Percentiles rank a stretch among this genome's conserved stretches.
phyloP scores from a whole-genome alignment of 1,140 invertebrate species.

The Diachasmimorpha longicaudata region DNA sequence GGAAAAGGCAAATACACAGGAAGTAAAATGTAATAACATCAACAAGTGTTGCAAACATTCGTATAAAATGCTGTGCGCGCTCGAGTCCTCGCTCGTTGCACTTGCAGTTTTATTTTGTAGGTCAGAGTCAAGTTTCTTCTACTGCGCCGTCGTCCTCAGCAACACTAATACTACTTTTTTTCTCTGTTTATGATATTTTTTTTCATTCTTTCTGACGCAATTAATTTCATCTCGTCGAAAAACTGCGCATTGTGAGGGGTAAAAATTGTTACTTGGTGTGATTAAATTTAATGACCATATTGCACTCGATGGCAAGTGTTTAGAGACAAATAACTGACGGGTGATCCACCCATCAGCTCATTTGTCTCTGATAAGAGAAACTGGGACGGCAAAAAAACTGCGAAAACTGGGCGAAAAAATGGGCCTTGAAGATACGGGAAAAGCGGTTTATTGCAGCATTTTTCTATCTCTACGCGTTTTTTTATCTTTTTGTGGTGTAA shows the following conservation, averaged over 20 bases:
- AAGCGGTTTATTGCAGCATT: constrained; percentile 27
- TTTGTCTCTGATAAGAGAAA: constrained; percentile 50
- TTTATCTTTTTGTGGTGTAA: not conserved
- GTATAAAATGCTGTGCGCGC: not conserved
- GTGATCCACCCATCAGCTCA: constrained; percentile 12
- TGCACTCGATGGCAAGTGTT: not conserved
- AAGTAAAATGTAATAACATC: not conserved
- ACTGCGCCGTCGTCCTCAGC: constrained; percentile 35
- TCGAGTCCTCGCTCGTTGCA: constrained; percentile 31
- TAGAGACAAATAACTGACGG: constrained; percentile 9
- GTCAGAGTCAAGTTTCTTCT: constrained; percentile 52
- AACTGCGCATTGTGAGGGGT: no score
- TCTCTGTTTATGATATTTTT: no score
- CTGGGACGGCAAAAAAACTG: constrained; percentile 59
- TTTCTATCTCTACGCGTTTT: not conserved
- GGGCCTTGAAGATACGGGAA: constrained; percentile 46
- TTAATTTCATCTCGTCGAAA: no score
- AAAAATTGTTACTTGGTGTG: not conserved
- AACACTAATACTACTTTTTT: not conserved
- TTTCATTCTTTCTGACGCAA: no score
- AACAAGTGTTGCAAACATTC: not conserved
- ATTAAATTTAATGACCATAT: not conserved
- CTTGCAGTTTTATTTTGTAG: constrained; percentile 44
- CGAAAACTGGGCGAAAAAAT: constrained; percentile 60
- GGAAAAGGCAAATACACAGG: no score